Percentiles rank a stretch among this genome's conserved stretches.
phyloP scores from a whole-genome alignment of 2,113 vertebrate species.

The Cephalophus harveyi region DNA sequence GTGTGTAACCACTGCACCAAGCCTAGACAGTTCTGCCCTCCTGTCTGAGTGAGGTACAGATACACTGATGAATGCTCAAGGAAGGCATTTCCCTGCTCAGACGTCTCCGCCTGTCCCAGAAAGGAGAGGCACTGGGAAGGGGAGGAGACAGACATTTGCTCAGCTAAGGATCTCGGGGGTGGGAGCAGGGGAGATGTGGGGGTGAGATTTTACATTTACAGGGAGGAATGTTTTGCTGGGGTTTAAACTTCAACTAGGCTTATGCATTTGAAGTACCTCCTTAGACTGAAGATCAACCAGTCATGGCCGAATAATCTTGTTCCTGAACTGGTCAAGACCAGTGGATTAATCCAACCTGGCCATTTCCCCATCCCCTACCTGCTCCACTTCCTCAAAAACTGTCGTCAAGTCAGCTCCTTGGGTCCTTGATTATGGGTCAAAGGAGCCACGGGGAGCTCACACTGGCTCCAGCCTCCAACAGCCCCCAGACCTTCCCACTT shows the following conservation, averaged over 20 bases:
- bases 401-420: not conserved
- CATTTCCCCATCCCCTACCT: not conserved
- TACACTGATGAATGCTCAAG: too few relatives aligned
- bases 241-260: conserved; percentile 63
- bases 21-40: not conserved
- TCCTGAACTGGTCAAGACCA: conserved; percentile 27
- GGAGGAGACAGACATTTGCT: not conserved
- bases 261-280: not conserved
- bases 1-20: not conserved
- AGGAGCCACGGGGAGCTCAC: not conserved
- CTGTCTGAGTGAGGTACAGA: not conserved
- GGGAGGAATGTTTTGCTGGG: conserved; percentile 34
- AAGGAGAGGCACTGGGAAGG: not conserved
- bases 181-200: not conserved
- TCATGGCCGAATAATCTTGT: not conserved
- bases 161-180: not conserved
- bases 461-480: not conserved
- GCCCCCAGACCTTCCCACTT: not conserved
- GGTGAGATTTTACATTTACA: conserved; percentile 37
- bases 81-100: not conserved
- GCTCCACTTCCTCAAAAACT: not conserved
- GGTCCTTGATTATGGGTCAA: not conserved
- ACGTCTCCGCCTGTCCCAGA: not conserved
- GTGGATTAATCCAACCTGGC: not conserved
- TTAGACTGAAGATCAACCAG: conserved; percentile 22